Percentiles rank a stretch among this genome's conserved stretches.
These are phyloP conservation scores for Condylura cristata DNA, from an alignment of 2,113 vertebrate species.

Conservation along the genomic window DNA sequence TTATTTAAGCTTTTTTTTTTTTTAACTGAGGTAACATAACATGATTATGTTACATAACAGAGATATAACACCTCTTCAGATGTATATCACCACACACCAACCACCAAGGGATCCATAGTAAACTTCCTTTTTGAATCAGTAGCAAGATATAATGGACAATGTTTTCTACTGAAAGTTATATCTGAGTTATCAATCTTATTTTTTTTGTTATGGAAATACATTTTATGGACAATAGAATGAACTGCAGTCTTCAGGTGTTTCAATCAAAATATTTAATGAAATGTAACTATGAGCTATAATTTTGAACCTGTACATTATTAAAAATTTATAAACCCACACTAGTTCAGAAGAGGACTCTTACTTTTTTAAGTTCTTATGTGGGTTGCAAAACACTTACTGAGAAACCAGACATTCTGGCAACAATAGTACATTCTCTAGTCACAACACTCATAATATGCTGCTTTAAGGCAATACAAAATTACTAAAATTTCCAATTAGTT, in stretches of 20 bases:
- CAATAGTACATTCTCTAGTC: neutral
- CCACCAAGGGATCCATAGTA: no score
- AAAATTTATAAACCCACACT: slow-evolving; percentile 32
- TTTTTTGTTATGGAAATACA: slow-evolving; percentile 23
- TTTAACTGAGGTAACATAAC: no score
- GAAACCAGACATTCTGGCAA: slow-evolving; percentile 48
- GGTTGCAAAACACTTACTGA: slow-evolving; percentile 36
- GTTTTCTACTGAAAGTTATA: neutral
- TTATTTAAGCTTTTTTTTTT: neutral
- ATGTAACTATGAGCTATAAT: neutral
- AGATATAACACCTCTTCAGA: no score
- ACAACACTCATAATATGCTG: neutral
- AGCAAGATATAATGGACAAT: neutral
- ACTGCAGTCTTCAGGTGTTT: neutral
- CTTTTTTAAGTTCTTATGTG: slow-evolving; percentile 37
- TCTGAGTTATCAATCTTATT: slow-evolving; percentile 3
- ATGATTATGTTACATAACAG: no score
- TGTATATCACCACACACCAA: no score
- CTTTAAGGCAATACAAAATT: slow-evolving; percentile 62
- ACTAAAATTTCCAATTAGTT: neutral
- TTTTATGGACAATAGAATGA: neutral
- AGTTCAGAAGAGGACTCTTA: slow-evolving; percentile 21
- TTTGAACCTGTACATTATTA: slow-evolving; percentile 50
- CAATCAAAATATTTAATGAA: slow-evolving; percentile 54
- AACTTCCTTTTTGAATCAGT: neutral